Conservation (phyloP, 1,140 invertebrate genomes). For the Penaeus vannamei region DNA sequence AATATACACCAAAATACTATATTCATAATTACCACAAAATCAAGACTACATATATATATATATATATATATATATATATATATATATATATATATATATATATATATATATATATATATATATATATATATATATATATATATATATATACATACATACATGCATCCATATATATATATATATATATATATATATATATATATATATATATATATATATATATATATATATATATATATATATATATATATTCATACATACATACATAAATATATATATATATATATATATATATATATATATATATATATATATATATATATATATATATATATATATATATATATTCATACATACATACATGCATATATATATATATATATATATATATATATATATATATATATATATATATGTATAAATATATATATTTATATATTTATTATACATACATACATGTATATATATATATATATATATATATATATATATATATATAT, state of each 20-base stretch:
- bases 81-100: not conserved
- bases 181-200: not conserved
- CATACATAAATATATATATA: slow-evolving; percentile 13
- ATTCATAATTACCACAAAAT: too few relatives aligned
- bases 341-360: not conserved
- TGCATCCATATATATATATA: not conserved
- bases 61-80: not conserved
- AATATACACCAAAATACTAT: too few relatives aligned
- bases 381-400: too few relatives aligned
- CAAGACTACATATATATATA: too few relatives aligned
- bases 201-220: not conserved
- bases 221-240: not conserved
- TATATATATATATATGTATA: too few relatives aligned
- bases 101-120: not conserved
- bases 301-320: too few relatives aligned
- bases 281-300: not conserved
- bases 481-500: not conserved
- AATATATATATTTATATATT: too few relatives aligned
- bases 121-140: not conserved
- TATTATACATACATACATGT: not conserved
- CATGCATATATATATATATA: too few relatives aligned
- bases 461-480: slow-evolving; percentile 43
- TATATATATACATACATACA: not conserved
- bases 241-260: slow-evolving; percentile 35
- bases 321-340: not conserved